Evolutionary conservation across 2,888 invertebrate genomes (phyloP), one percentile per base, ranked within the genome.

Genomic region (Tubulanus polymorphus): DNA sequence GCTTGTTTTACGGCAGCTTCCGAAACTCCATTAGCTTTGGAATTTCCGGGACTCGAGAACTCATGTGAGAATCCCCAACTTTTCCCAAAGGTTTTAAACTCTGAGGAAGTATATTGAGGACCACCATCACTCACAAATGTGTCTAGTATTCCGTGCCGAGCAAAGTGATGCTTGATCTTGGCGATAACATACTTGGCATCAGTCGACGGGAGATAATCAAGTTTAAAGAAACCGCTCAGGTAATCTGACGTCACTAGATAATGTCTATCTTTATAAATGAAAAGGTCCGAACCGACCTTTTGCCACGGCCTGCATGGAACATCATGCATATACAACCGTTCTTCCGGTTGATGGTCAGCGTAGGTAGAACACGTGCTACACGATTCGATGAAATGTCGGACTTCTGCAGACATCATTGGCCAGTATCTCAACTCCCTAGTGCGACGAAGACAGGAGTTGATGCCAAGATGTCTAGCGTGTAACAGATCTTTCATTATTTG

Each of bases 221-320:
- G 41, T 50, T 63, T 61, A 20, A 55, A 58, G 53, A 61, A 67
- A 23, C 53, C 51, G 26, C 55, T 57, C 48, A 53, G 57, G 30
- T 57, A 64, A 53, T 65, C 65, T 3, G 63, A 59, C 20, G 56
- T 59, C 15, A 65, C 30, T 1, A 65, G 50, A 55, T 63, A 66
- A 25, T 64, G 51, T 27, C 53, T 35, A 6, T 46, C 54, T 20
- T 59, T 35, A 2, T 56, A 35, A 2, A 26, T 50, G 53, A 67
- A 67, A 3, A 68, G 30, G 45, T 68, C 65, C 25, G 57, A 55
- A 2, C 57, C 62, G n/a, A 66, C 55, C 32, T 58, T 64, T 20
- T 55, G 49, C 54, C 54, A 67, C 25, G 66, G 66, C 25, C 57
- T 54, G n/a, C 57, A 37, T 20, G 62, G 60, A 3, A 59, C 37